phyloP scores from a whole-genome alignment of 1,140 invertebrate species.

The Melanaphis sacchari region DNA sequence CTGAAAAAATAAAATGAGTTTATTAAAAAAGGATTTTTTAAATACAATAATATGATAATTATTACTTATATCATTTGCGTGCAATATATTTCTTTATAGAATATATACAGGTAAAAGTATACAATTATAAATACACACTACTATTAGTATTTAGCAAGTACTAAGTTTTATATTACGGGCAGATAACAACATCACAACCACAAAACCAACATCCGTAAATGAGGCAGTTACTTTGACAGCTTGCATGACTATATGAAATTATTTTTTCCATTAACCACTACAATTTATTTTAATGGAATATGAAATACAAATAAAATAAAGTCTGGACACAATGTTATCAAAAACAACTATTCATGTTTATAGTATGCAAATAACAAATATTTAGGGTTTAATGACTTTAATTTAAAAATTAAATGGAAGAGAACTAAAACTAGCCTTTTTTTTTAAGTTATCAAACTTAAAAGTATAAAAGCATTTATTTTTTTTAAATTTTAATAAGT shows the following conservation, averaged over 20 bases:
- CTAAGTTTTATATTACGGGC: background rate
- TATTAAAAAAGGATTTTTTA: background rate
- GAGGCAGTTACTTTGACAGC: background rate
- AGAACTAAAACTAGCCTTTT: background rate
- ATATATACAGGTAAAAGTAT: background rate
- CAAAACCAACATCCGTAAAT: conserved; percentile 14
- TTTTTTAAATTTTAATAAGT: background rate
- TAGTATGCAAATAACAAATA: background rate
- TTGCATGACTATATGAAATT: background rate
- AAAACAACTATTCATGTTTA: background rate
- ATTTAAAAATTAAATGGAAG: background rate
- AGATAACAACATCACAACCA: background rate
- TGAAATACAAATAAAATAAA: background rate
- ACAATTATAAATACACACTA: background rate
- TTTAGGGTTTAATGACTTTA: background rate
- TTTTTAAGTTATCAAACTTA: background rate
- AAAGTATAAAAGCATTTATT: background rate
- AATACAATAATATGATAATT: background rate
- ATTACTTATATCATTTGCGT: background rate
- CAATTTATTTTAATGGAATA: background rate
- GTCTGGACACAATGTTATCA: background rate
- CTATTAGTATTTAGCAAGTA: background rate
- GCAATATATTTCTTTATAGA: background rate
- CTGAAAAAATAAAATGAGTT: background rate
- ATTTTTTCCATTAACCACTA: background rate